Conservation (phyloP, 2,888 invertebrate genomes). For the Polyommatus icarus region DNA sequence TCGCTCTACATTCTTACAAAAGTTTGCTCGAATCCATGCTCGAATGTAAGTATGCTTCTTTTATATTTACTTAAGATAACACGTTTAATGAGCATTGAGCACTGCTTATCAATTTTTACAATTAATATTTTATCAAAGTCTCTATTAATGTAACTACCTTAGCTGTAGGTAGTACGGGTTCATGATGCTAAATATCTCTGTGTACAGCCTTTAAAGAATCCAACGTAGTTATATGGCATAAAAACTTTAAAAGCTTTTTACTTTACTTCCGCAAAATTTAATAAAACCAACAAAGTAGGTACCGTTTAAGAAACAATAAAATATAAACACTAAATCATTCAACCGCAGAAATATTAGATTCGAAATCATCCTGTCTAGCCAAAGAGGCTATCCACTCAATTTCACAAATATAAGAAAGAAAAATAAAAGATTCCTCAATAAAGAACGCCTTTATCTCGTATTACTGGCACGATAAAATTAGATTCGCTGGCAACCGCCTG, state of each 20-base stretch:
- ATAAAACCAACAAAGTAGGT: not conserved
- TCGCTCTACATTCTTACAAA: too few species aligned
- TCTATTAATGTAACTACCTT: too few species aligned
- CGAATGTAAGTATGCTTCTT: too few species aligned
- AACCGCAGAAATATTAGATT: slow-evolving; percentile 3
- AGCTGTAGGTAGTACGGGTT: too few species aligned
- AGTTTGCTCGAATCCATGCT: too few species aligned
- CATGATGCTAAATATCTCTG: too few species aligned
- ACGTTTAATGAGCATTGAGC: too few species aligned
- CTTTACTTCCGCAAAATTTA: not conserved
- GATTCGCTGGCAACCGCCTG: slow-evolving; percentile 58
- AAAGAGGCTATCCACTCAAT: slow-evolving; percentile 47
- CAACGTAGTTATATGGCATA: not conserved
- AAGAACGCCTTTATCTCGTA: slow-evolving; percentile 77
- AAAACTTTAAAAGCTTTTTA: not conserved
- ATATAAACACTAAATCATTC: not conserved
- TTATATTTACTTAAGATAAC: too few species aligned
- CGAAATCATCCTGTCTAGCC: slow-evolving; percentile 7
- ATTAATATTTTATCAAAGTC: too few species aligned
- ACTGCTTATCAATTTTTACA: too few species aligned
- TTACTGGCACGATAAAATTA: slow-evolving; percentile 78
- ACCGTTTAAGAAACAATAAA: slow-evolving; percentile 16
- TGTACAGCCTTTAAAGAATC: not conserved
- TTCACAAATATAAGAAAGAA: slow-evolving; percentile 57
- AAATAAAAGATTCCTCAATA: slow-evolving; percentile 66